Evolutionary conservation across 30 jellyfish, hydroid and myxozoan genomes (phyloP).

Genomic region (Sanderia malayensis): DNA sequence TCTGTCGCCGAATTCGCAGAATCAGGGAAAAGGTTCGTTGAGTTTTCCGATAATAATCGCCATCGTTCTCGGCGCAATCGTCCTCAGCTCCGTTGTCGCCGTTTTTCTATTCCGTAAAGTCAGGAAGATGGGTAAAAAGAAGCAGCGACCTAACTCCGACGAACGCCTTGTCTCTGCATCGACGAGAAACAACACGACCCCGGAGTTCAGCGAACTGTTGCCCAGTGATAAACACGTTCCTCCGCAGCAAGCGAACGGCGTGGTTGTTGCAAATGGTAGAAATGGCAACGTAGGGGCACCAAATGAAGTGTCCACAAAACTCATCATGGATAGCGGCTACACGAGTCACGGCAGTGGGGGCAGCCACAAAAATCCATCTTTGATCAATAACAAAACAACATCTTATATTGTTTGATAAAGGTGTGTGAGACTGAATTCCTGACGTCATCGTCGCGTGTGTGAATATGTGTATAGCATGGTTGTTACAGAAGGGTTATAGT

Average conservation of each 20-base stretch:
- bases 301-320: slow-evolving; percentile 30
- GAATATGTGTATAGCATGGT: too few species aligned
- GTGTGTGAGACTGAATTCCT: too few species aligned
- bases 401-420: too few species aligned
- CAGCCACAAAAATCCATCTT: slow-evolving; percentile 32
- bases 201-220: slow-evolving; percentile 46
- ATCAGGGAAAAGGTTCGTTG: slow-evolving; percentile 37
- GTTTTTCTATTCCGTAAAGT: slow-evolving; percentile 49
- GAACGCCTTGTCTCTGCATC: slow-evolving; percentile 8
- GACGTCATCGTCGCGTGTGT: too few species aligned
- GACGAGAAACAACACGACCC: slow-evolving; percentile 19
- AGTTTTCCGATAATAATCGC: slow-evolving; percentile 70
- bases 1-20: slow-evolving; percentile 5
- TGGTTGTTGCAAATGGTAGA: slow-evolving; percentile 15
- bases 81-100: slow-evolving; percentile 43
- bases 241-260: slow-evolving; percentile 2
- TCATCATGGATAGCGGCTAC: slow-evolving; percentile 56
- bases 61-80: slow-evolving; percentile 60
- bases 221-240: slow-evolving; percentile 24
- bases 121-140: slow-evolving; percentile 49
- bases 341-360: slow-evolving; percentile 72
- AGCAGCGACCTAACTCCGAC: slow-evolving; percentile 8
- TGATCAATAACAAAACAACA: too few species aligned
- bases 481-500: too few species aligned
- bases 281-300: too few species aligned